These are phyloP conservation scores for Amblyopsis hoosieri DNA, from an alignment of 2,797 vertebrate genomes.

Conservation along the genomic window DNA sequence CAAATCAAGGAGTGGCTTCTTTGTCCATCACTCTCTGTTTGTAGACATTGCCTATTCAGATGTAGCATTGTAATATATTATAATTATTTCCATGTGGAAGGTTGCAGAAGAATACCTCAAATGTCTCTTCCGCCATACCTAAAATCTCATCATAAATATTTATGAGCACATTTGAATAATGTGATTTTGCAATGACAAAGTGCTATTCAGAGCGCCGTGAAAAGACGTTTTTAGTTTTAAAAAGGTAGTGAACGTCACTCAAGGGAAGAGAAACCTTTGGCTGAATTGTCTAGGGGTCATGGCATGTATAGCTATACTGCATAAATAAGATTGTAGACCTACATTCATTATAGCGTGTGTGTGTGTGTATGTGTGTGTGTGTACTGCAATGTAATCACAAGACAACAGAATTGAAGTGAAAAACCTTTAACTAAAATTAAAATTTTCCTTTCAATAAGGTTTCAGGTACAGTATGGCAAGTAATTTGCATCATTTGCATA, in stretches of 20 bases:
- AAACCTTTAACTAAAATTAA: no score
- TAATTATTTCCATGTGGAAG: constrained; percentile 58
- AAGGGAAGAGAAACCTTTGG: constrained; percentile 1
- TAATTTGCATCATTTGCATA: no score
- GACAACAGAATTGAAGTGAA: no score
- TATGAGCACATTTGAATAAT: constrained; percentile 73
- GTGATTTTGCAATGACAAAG: constrained; percentile 52
- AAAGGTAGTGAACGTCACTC: constrained; percentile 26
- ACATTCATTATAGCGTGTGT: no score
- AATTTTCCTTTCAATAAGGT: no score
- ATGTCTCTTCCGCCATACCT: constrained; percentile 12
- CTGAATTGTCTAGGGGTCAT: no score
- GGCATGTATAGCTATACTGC: no score
- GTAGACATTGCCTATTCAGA: constrained; percentile 60
- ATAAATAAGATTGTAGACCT: no score
- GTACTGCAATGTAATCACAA: no score
- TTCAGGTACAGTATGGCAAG: no score
- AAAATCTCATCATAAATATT: constrained; percentile 62
- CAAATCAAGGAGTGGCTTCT: neutral
- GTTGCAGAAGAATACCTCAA: constrained; percentile 52
- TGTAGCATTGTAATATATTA: constrained; percentile 41
- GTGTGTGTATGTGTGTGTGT: no score
- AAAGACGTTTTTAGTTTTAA: constrained; percentile 1
- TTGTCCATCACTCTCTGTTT: constrained; percentile 17
- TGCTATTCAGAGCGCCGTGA: constrained; percentile 16